Base-by-base conservation (phyloP, 2,888 invertebrate genomes). In the Tachystola acroxantha region DNA sequence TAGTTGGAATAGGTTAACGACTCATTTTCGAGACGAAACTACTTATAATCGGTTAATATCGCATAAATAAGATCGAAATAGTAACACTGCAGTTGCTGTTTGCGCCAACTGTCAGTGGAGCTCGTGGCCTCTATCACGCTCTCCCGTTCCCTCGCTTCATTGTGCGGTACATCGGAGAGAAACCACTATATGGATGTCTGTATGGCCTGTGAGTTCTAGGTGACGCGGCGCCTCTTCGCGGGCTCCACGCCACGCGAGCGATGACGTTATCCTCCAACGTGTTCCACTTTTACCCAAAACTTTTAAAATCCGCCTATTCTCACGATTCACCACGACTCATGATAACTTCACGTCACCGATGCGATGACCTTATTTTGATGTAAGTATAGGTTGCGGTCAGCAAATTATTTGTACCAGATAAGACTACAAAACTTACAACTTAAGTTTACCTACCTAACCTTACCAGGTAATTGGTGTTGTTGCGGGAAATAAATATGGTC, bases 171-270 rank as follows among this genome's bases (percentile, higher is more conserved):
- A 22, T n/a, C 19, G 19, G 30, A 78, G 43, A 29, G 69, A 64
- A 75, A 47, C 20, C 34, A 45, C 9, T 43, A 48, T 53, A 57
- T 37, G 40, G 53, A 53, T 58, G 46, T 60, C 59, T n/a, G n/a
- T n/a, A n/a, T n/a, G 40, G 34, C 34, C 22, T 30, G 36, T 26
- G 32, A 24, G 27, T 32, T 6, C 37, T 42, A 36, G 55, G 47
- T 71, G 73, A 71, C 73, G 72, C 66, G 67, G 64, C 64, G 57
- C 61, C 63, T 64, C 57, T 59, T 51, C 53, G 57, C 53, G 60
- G 47, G 58, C 64, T 77, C 79, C 81, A 80, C 79, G 81, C 79
- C 80, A 79, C 80, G 71, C 76, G 57, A 65, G 56, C 64, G 70
- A 56, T 77, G 81, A 82, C 76, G 77, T 65, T 68, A 69, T 66